phyloP scores from a whole-genome alignment of 2,113 vertebrate genomes.

The Drymodes brunneopygia region DNA sequence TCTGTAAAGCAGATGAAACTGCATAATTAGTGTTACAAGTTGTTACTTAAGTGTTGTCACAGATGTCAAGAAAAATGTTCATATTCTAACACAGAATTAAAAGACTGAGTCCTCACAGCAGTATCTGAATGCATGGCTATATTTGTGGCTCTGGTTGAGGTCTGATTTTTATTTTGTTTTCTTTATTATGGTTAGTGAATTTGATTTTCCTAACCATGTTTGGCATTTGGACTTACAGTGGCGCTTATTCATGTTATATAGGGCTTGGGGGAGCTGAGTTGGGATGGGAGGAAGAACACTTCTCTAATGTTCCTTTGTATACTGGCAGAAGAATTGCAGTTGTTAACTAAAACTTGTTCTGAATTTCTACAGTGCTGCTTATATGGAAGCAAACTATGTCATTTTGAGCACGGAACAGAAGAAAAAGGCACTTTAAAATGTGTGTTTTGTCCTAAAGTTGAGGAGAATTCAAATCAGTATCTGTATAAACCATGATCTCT shows the following conservation, averaged over 20 bases:
- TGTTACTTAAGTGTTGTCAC: neutral
- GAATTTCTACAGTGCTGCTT: neutral
- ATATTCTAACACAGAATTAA: neutral
- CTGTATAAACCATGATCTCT: neutral
- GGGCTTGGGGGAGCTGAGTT: neutral
- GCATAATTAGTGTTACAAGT: neutral
- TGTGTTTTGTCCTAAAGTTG: neutral
- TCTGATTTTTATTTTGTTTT: too few species aligned
- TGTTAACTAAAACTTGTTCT: neutral
- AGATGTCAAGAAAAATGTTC: neutral
- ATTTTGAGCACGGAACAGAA: neutral
- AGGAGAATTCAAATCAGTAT: neutral
- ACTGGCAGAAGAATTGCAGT: neutral
- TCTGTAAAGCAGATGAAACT: conserved; percentile 23
- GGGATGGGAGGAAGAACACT: neutral
- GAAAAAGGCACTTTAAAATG: neutral
- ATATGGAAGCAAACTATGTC: neutral
- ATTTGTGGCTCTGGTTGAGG: neutral
- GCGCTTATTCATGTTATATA: neutral
- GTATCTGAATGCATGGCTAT: neutral
- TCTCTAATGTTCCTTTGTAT: neutral
- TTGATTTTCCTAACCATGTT: neutral
- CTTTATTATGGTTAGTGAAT: neutral
- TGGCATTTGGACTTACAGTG: neutral
- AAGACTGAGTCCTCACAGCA: neutral